A percentile compares a stretch with the other conserved stretches of the same genome.
phyloP scores from a whole-genome alignment of 2,113 vertebrate species.

The Syngnathus floridae region DNA sequence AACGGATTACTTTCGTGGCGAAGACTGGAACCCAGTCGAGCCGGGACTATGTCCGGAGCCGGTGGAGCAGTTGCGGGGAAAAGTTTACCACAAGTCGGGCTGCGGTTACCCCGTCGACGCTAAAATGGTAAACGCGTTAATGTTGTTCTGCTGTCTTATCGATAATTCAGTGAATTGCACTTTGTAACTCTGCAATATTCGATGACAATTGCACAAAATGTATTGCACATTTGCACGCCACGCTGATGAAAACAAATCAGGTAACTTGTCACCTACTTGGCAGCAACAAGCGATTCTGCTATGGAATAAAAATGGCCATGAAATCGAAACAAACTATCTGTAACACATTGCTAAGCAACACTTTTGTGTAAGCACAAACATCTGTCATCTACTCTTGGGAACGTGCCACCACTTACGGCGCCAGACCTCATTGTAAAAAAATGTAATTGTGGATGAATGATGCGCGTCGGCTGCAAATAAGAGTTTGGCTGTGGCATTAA shows the following conservation, averaged over 20 bases:
- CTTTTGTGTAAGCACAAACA: not conserved
- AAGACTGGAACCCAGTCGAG: not conserved
- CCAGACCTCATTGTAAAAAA: not conserved
- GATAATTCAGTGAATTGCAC: not conserved
- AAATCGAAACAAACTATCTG: not conserved
- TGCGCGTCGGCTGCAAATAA: not conserved
- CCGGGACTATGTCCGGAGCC: not conserved
- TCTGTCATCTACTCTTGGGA: not conserved
- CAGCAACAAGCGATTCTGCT: not conserved
- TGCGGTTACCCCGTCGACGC: not conserved
- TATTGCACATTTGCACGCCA: not conserved
- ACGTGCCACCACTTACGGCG: not conserved
- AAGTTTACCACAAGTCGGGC: constrained; percentile 6
- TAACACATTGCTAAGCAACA: not conserved
- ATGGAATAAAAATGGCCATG: not conserved
- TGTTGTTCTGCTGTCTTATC: not conserved
- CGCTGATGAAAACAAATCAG: not conserved
- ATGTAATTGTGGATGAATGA: not conserved
- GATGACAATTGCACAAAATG: not conserved
- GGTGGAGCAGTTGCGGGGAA: not conserved
- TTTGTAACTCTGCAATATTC: not conserved
- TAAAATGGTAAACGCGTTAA: constrained; percentile 1
- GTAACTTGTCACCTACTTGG: not conserved
- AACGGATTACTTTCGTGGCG: not conserved
- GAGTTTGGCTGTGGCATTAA: not conserved